A percentile compares a stretch with the other conserved stretches of the same genome.
These are phyloP conservation scores for Apantesis nais DNA, from an alignment of 2,888 invertebrate genomes.

Conservation along the genomic window DNA sequence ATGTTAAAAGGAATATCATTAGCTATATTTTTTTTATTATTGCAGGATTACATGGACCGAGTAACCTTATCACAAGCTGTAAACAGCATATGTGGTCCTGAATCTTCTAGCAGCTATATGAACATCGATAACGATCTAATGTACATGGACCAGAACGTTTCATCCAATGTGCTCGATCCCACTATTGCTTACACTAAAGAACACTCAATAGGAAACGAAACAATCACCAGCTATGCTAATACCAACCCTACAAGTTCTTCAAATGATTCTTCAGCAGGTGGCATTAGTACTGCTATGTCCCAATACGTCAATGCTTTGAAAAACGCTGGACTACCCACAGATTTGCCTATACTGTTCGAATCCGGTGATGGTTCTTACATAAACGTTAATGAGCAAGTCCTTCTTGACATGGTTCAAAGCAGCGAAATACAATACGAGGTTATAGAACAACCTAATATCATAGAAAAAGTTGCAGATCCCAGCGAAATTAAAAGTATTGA, in stretches of 20 bases:
- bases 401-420: constrained; percentile 84
- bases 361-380: constrained; percentile 88
- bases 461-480: constrained; percentile 79
- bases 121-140: constrained; percentile 76
- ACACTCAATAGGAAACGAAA: constrained; percentile 62
- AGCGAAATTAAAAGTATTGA: constrained; percentile 83
- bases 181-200: constrained; percentile 68
- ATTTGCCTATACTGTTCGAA: constrained; percentile 86
- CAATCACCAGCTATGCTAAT: constrained; percentile 66
- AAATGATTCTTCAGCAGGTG: constrained; percentile 57
- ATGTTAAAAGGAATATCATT: too few species aligned
- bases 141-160: constrained; percentile 74
- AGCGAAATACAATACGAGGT: constrained; percentile 83
- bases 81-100: constrained; percentile 77
- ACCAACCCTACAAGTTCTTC: constrained; percentile 58
- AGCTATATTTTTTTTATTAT: constrained; percentile 19
- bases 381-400: constrained; percentile 87
- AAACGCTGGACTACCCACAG: constrained; percentile 78
- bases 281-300: constrained; percentile 76
- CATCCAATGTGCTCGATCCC: constrained; percentile 70
- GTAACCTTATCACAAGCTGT: constrained; percentile 79
- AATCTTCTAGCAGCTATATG: constrained; percentile 69
- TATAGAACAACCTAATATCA: constrained; percentile 82
- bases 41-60: constrained; percentile 79
- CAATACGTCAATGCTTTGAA: constrained; percentile 82